Conservation (phyloP, 2,888 invertebrate genomes). For the Oxystoma pomonae region DNA sequence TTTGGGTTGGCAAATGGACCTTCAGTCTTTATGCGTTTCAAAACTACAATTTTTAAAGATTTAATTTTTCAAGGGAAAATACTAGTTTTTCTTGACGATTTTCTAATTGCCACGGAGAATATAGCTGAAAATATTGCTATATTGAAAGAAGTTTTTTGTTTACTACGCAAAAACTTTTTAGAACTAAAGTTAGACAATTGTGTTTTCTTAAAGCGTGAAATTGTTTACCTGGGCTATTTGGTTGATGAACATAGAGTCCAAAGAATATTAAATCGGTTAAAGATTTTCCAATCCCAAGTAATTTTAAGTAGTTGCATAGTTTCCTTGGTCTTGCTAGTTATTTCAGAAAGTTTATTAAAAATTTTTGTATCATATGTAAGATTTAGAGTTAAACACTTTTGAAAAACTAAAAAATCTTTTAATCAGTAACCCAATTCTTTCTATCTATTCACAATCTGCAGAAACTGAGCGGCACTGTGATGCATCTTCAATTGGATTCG, state of each 20-base stretch:
- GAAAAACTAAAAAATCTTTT: conserved; percentile 25
- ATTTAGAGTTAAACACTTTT: conserved; percentile 30
- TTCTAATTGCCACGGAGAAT: conserved; percentile 23
- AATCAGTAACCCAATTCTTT: conserved; percentile 28
- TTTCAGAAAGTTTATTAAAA: conserved; percentile 19
- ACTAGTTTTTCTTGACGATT: conserved; percentile 27
- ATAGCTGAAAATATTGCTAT: neutral
- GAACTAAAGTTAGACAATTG: neutral
- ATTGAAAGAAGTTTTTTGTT: neutral
- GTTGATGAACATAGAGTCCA: neutral
- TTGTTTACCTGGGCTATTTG: neutral
- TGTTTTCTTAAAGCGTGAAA: neutral
- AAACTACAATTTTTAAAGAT: conserved; percentile 24
- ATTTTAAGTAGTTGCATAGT: conserved; percentile 14
- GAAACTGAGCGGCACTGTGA: conserved; percentile 41
- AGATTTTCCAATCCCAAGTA: conserved; percentile 19
- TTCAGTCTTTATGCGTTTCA: conserved; percentile 23
- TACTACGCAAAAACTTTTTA: too few relatives aligned
- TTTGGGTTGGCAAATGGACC: conserved; percentile 34
- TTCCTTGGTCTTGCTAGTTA: conserved; percentile 20
- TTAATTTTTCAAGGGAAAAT: conserved; percentile 21
- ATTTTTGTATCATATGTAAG: conserved; percentile 27
- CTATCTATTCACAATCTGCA: conserved; percentile 33
- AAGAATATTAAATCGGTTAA: neutral
- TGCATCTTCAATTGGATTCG: conserved; percentile 36